Evolutionary conservation across 1,140 invertebrate genomes (phyloP), one percentile per base, ranked within the genome.

Genomic region (Zaprionus taronus): DNA sequence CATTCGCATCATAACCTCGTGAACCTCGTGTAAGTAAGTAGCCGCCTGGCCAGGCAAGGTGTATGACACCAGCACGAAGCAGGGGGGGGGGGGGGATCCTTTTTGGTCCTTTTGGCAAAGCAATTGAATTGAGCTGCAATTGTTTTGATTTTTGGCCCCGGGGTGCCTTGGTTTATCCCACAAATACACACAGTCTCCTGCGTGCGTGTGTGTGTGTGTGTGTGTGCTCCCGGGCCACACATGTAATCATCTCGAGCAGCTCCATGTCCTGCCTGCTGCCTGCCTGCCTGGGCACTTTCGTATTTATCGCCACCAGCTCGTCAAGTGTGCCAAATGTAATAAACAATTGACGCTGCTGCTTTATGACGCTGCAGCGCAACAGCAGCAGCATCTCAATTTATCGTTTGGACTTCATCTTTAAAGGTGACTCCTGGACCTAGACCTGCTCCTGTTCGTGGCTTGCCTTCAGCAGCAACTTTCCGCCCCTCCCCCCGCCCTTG

Each of bases 111-210:
- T 51, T 63, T 70, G 53, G 78, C 51, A 66, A 77, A 77, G 81
- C 83, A 83, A 89, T 89, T 89, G 84, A 89, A 89, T 89, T 89
- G 84, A 90, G 84, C 76, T 89, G 85, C 84, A 89, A 89, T 89
- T 89, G 84, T 89, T 89, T 89, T 89, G 84, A 89, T 89, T 89
- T 89, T 82, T 89, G 66, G 84, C 85, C 84, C 81, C 85, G 53
- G 85, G 84, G 84, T 47, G 41, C 77, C 65, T 71, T 80, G 63
- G 57, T 66, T 74, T 41, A 55, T 70, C 49, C 68, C 56, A 49
- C 41, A 60, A 34, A 67, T 47, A 61, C 57, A 56, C 72, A 47
- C 14, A 53, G 15, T n/a, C 53, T 38, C 36, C 36, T 5, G 5
- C 15, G 38, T 41, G 38, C 5, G n/a, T 20, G 15, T 41, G 41